Conservation (phyloP, 2,113 vertebrate genomes). For the Centropus unirufus region DNA sequence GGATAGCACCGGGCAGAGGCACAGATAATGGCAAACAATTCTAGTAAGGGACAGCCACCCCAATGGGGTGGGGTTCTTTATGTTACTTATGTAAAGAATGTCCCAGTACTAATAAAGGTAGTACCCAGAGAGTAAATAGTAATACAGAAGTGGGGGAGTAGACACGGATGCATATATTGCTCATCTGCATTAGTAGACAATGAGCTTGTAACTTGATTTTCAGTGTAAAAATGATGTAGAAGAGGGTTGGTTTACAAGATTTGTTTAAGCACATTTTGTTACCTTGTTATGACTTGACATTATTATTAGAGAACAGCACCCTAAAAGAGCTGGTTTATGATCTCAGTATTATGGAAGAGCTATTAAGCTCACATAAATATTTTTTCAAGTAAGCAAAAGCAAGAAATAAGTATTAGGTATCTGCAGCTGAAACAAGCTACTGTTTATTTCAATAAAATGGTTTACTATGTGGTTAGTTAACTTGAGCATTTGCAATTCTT, state of each 20-base stretch:
- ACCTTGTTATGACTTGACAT: neutral
- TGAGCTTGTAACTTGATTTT: neutral
- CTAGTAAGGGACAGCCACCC: neutral
- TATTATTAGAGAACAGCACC: neutral
- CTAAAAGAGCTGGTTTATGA: neutral
- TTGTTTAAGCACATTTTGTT: neutral
- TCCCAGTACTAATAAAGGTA: neutral
- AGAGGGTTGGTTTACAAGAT: neutral
- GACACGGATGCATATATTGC: neutral
- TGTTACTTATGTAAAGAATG: neutral
- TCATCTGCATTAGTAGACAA: neutral
- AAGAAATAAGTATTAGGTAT: neutral
- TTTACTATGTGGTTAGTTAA: conserved; percentile 41
- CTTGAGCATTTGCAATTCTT: conserved; percentile 43
- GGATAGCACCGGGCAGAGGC: neutral
- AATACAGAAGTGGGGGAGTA: neutral
- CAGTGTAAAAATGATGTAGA: neutral
- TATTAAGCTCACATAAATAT: neutral
- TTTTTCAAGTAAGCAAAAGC: neutral
- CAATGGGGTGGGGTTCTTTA: neutral
- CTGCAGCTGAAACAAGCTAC: neutral
- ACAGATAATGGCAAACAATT: neutral
- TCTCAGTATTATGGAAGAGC: neutral
- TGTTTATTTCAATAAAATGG: conserved; percentile 31
- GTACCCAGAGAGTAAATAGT: neutral